These are phyloP conservation scores for Apus apus DNA, from an alignment of 2,113 vertebrate species.

Conservation along the genomic window DNA sequence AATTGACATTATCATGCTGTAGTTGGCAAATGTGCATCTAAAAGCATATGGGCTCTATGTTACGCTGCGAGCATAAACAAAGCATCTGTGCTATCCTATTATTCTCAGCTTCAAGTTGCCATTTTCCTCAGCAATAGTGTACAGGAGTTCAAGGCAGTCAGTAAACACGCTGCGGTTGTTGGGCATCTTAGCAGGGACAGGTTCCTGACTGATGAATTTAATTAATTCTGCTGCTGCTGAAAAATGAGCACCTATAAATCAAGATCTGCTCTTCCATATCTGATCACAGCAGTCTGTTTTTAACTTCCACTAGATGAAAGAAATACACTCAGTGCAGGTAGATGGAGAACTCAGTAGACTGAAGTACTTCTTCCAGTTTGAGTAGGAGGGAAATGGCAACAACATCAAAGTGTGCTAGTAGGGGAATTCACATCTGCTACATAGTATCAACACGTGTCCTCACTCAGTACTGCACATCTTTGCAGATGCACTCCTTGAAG, in stretches of 20 bases:
- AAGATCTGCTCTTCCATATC: neutral
- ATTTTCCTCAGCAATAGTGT: neutral
- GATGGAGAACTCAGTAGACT: neutral
- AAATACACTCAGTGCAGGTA: neutral
- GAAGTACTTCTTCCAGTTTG: neutral
- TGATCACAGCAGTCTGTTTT: neutral
- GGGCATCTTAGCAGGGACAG: neutral
- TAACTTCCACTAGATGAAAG: neutral
- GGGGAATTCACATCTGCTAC: neutral
- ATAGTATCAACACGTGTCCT: neutral
- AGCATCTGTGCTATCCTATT: neutral
- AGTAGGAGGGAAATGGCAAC: neutral
- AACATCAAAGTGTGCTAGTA: neutral
- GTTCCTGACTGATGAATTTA: neutral
- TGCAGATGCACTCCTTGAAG: neutral
- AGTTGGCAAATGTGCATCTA: neutral
- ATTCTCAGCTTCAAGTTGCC: neutral
- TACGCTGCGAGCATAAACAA: neutral
- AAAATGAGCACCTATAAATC: neutral
- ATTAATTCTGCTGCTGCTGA: neutral
- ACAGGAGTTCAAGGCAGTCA: neutral
- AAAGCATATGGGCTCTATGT: neutral
- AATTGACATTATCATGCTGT: constrained; percentile 15
- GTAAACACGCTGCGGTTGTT: neutral
- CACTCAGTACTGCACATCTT: rapidly evolving